Evolutionary conservation across 2,797 vertebrate genomes (phyloP), one percentile per base, ranked within the genome.

Genomic region (Columba guinea): DNA sequence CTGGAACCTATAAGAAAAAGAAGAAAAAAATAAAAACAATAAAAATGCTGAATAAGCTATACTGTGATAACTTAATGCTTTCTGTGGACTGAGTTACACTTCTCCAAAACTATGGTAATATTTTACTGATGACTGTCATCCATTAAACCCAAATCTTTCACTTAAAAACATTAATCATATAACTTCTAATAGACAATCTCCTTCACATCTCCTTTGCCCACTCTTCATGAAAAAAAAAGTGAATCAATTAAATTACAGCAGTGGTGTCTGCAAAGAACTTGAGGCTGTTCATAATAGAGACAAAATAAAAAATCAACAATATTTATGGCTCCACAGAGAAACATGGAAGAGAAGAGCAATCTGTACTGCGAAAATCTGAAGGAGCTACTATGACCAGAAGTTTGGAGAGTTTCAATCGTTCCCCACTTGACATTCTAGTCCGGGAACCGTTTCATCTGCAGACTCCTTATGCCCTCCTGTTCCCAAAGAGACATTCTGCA

Each of bases 1-100:
- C 97, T 77, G 98, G 98, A 94, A 99, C 99, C 99, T 99, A 83
- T 21, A 89, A 76, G 64, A 87, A 71, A 89, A 77, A 44, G 44
- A 44, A 44, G 44, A 44, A 46, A 46, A 46, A 46, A 46, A 17
- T 16, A 79, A 58, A 13, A 19, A 68, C 74, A 86, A n/a, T 26
- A 11, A 71, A 37, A 90, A 77, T 6, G 4, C 21, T 64, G 80
- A 87, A 68, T 71, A 87, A 92, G 14, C 34, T 63, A 52, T 15
- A 56, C 3, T 35, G 15, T 70, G 5, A 35, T 44, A 96, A 64
- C 9, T 55, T 21, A 28, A 79, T 56, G 48, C 11, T 59, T 78
- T 27, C 9, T 37, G 12, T 35, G 32, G 55, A 82, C 68, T 26
- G 49, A 8, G 12, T 79, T 67, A 68, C 1, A 2, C 17, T 49